Evolutionary conservation across 2,888 invertebrate genomes (phyloP), one percentile per base, ranked within the genome.

Genomic region (Dicyrtomina minuta): DNA sequence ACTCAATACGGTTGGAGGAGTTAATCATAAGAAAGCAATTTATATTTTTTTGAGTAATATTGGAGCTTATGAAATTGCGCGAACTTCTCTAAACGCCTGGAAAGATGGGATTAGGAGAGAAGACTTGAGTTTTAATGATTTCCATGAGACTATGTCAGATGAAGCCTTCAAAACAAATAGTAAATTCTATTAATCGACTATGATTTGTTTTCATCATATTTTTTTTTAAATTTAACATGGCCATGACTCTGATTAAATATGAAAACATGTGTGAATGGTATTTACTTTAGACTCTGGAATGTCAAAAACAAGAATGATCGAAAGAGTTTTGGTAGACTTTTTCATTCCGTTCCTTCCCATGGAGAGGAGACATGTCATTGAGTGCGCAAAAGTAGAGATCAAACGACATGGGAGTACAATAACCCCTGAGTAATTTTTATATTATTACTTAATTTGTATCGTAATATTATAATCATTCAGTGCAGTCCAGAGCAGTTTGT

Each of bases 301-400:
- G 73, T 87, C 90, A 79, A 88, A 87, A 79, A 90, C 93, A 66
- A 88, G 89, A 72, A 84, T 93, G 0, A 93, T 99, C 78, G 88
- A 89, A 71, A 87, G 89, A 49, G 90, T 91, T 82, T 84, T 97
- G 55, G 93, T 99, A 71, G 96, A 96, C 82, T 91, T 93, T 80
- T 96, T 91, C 81, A 86, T 99, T 75, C 98, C 98, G 55, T 99
- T 98, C 81, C 82, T 99, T 74, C 98, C 98, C 0, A 82, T 99
- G 74, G 95, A 97, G 83, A 87, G 90, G 78, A 81, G 83, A 2
- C 97, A 98, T 82, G 88, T 98, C 0, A 84, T 85, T 76, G 82
- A 86, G 79, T 98, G 97, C 82, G 87, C 93, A 33, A 79, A 83
- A 67, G 87, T 88, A 46, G 90, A 90, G 80, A 66, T 70, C 3